Evolutionary conservation across 2,113 vertebrate genomes (phyloP).

Genomic region (Tamias sibiricus): DNA sequence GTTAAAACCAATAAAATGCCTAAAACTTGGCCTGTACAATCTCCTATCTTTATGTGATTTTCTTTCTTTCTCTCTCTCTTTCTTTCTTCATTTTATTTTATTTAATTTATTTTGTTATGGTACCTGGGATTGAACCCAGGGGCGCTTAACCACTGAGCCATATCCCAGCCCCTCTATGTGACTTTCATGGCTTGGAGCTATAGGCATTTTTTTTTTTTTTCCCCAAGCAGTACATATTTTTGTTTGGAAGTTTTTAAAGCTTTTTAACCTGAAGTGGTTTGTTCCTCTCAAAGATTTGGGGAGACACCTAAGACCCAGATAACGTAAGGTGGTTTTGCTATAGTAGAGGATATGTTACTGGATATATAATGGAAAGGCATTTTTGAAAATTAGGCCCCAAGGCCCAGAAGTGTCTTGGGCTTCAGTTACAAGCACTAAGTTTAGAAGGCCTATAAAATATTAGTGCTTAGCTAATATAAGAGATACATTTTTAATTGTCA

Average conservation of each 20-base stretch:
- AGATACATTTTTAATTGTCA: constrained; percentile 54
- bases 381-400: constrained; percentile 9
- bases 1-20: neutral
- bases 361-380: neutral
- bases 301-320: neutral
- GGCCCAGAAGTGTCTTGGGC: neutral
- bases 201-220: neutral
- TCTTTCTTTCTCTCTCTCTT: no score
- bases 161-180: neutral
- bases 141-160: no score
- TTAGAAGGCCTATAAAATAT: constrained; percentile 11
- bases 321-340: neutral
- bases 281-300: neutral
- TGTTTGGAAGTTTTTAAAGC: neutral
- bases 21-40: neutral
- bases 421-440: neutral
- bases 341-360: neutral
- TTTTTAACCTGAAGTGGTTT: neutral
- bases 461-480: neutral
- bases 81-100: no score
- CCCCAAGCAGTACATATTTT: neutral
- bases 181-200: neutral
- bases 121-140: no score
- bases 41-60: neutral
- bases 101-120: rapidly evolving